Evolutionary conservation across 2,113 vertebrate species (phyloP).

Genomic region (Pelmatolapia mariae): DNA sequence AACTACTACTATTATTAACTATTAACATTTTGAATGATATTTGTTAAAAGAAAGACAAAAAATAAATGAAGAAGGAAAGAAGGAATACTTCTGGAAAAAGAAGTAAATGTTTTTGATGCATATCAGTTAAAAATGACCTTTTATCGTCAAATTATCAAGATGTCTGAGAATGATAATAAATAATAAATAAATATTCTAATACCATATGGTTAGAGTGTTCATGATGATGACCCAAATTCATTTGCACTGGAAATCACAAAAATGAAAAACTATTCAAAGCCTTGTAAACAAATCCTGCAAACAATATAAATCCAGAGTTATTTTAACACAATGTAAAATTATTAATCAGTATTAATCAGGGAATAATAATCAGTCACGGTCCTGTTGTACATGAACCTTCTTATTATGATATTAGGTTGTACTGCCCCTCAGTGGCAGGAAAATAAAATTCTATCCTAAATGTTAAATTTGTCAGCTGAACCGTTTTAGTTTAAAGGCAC

Average conservation of each 20-base stretch:
- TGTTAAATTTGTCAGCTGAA: not conserved
- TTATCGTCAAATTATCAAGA: not conserved
- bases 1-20: not conserved
- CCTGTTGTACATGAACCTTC: not conserved
- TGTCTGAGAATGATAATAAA: not conserved
- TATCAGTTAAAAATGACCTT: not conserved
- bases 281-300: not conserved
- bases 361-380: not conserved
- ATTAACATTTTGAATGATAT: not conserved
- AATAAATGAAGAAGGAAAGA: not conserved
- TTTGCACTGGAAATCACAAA: not conserved
- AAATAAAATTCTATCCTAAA: not conserved
- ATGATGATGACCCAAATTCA: not conserved
- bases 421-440: not conserved
- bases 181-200: not conserved
- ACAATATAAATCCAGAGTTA: not conserved
- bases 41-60: not conserved
- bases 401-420: not conserved
- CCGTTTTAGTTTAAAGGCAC: not conserved
- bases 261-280: not conserved
- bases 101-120: not conserved
- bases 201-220: not conserved
- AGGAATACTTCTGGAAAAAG: not conserved
- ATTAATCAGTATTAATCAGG: not conserved
- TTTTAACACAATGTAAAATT: not conserved